These are phyloP conservation scores for Heliornis fulica DNA, from an alignment of 2,113 vertebrate genomes.

Conservation along the genomic window DNA sequence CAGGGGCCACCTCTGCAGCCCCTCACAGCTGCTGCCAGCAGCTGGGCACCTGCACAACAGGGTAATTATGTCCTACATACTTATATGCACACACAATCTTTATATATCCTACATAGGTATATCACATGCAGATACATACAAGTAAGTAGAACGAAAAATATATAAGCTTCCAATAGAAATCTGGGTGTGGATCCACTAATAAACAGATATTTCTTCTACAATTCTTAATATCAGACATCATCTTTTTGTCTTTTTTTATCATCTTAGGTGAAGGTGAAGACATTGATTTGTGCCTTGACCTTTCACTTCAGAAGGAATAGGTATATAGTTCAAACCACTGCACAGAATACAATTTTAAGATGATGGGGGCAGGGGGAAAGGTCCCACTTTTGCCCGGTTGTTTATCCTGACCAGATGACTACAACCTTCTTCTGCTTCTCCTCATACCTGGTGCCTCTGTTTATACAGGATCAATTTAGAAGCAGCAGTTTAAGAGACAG, in stretches of 20 bases:
- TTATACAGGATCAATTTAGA: not conserved
- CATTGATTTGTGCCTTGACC: not conserved
- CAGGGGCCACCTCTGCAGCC: not conserved
- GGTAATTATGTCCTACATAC: not conserved
- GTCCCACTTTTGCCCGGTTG: not conserved
- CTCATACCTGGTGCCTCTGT: not conserved
- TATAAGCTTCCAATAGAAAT: not conserved
- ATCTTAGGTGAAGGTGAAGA: not conserved
- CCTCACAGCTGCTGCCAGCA: not conserved
- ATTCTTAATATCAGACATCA: accelerated
- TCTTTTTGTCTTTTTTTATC: not conserved
- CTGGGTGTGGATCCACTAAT: not conserved
- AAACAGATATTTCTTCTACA: not conserved
- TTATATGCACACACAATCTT: accelerated
- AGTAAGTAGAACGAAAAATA: not conserved
- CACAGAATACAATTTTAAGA: not conserved
- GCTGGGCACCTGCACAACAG: not conserved
- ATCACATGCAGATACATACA: not conserved
- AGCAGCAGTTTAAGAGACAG: not conserved
- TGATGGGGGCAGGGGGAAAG: not conserved
- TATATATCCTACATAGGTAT: not conserved
- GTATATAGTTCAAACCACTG: not conserved
- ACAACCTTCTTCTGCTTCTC: not conserved
- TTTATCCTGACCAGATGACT: not conserved
- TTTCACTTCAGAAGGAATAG: not conserved